Evolutionary conservation across 1,140 invertebrate genomes (phyloP), one percentile per base, ranked within the genome.

Genomic region (Heliconius melpomene): DNA sequence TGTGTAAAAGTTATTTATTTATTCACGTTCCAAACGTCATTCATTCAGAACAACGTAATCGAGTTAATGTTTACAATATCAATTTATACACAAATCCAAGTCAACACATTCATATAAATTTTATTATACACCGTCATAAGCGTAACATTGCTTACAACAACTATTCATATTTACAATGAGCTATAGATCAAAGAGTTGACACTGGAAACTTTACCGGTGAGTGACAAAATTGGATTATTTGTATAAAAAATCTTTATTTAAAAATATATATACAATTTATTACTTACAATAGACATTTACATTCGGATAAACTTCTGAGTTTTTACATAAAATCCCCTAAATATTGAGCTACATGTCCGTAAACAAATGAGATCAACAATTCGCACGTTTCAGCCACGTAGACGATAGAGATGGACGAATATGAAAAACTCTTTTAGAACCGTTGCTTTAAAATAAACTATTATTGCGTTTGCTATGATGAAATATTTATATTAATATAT

Each of bases 1-100:
- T 90, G 86, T 93, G 90, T 91, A 94, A 94, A 94, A 93, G 87
- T 93, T 91, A 92, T 94, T 94, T 91, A 92, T 94, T 94, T 93
- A 91, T 91, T 93, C 86, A 89, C 90, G 90, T 92, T 89, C 89
- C 90, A 90, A 92, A 93, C 87, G 87, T 91, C 88, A 93, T 91
- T 92, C 85, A 38, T 40, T 93, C 85, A 89, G 93, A 93, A 93
- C 92, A 94, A 92, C 89, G 85, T 89, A 92, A 86, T 91, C 88
- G 88, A 89, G 85, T 92, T 89, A 92, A 88, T 91, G 87, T 93
- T 90, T 92, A 93, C 89, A 93, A 93, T 93, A 93, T 92, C 91
- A 89, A 90, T 93, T 92, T 93, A 93, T 90, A 93, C 87, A 93
- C 86, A 91, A 91, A 89, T 93, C 84, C 87, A 91, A 89, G 85